Conservation (phyloP, 2,113 vertebrate genomes). For the Diadophis punctatus region DNA sequence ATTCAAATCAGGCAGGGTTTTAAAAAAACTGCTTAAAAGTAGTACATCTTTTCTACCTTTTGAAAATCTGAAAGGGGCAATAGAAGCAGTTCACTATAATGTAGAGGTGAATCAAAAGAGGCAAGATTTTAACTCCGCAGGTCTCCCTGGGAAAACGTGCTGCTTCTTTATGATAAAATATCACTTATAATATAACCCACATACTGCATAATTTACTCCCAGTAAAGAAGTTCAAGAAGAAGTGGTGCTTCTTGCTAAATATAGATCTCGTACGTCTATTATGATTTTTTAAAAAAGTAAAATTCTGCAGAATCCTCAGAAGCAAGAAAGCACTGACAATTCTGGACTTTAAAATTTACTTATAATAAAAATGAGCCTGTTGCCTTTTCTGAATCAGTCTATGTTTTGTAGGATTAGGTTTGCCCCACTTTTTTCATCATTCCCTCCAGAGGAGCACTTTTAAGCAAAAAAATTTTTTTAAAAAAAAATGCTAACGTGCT, state of each 20-base stretch:
- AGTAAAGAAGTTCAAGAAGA: neutral
- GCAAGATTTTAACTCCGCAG: neutral
- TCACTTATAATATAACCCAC: neutral
- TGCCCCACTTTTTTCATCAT: neutral
- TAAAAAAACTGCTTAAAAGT: neutral
- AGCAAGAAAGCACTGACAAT: neutral
- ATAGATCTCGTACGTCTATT: neutral
- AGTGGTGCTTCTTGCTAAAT: neutral
- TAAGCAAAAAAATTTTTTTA: neutral
- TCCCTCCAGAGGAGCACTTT: neutral
- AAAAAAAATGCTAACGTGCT: neutral
- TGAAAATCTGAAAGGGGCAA: neutral
- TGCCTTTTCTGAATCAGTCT: neutral
- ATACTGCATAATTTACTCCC: constrained; percentile 8
- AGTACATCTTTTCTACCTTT: neutral
- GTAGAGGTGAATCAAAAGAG: neutral
- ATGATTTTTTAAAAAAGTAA: neutral
- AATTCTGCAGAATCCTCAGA: neutral
- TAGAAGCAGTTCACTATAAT: neutral
- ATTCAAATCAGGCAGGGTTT: neutral
- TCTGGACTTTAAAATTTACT: neutral
- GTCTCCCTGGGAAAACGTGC: neutral
- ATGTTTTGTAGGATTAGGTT: neutral
- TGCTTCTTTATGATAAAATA: neutral
- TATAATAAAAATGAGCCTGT: neutral